These are phyloP conservation scores for Apodemus speciosus DNA, from an alignment of 2,113 vertebrate genomes.

Conservation along the genomic window DNA sequence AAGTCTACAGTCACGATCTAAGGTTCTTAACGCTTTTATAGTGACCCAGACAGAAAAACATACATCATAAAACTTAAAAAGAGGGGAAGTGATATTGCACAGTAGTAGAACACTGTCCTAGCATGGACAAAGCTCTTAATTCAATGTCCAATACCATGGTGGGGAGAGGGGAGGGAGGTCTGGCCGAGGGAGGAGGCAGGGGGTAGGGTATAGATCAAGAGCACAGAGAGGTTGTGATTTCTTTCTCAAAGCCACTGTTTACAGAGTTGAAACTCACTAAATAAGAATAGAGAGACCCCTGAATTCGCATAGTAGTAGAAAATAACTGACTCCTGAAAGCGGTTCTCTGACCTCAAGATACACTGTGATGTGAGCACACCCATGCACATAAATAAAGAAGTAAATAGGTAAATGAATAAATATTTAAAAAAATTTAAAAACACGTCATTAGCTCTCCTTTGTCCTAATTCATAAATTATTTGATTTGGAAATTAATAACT, in stretches of 20 bases:
- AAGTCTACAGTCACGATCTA: neutral
- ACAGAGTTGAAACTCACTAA: neutral
- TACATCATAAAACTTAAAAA: neutral
- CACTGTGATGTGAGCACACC: neutral
- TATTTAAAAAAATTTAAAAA: neutral
- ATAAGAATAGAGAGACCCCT: neutral
- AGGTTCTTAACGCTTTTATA: neutral
- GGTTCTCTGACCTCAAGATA: neutral
- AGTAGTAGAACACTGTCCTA: neutral
- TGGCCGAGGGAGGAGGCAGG: too few species aligned
- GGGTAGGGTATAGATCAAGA: neutral
- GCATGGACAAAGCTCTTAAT: too few species aligned
- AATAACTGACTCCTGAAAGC: neutral
- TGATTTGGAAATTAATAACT: constrained; percentile 13
- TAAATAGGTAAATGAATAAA: neutral
- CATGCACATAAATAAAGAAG: neutral
- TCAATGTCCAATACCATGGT: neutral
- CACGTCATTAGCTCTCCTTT: constrained; percentile 27
- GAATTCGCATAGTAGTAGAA: neutral
- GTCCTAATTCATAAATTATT: constrained; percentile 49
- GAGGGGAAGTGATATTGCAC: neutral
- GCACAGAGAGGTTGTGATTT: neutral
- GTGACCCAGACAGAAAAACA: neutral
- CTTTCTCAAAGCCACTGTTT: neutral
- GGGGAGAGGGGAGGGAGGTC: too few species aligned